Percentiles rank a stretch among this genome's conserved stretches.
Evolutionary conservation across 2,888 invertebrate genomes (phyloP).

Genomic region (Bhutanitis thaidina): DNA sequence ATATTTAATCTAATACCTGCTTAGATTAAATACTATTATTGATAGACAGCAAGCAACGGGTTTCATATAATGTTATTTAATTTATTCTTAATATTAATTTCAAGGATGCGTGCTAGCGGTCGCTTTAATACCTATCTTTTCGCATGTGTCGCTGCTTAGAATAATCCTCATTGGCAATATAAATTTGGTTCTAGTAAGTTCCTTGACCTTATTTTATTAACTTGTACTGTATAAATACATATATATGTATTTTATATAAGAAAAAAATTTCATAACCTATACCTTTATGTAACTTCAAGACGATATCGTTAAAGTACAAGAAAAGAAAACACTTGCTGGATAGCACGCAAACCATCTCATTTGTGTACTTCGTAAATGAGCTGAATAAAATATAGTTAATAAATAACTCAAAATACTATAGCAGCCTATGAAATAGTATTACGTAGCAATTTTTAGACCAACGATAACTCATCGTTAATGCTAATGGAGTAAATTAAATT

Average conservation of each 20-base stretch:
- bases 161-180: slow-evolving; percentile 27
- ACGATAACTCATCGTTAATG: slow-evolving; percentile 55
- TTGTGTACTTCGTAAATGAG: too few species aligned
- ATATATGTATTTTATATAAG: too few species aligned
- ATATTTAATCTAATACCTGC: too few species aligned
- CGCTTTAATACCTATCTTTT: slow-evolving; percentile 15
- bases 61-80: slow-evolving; percentile 19
- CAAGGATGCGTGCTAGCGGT: slow-evolving; percentile 20
- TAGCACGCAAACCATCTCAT: too few species aligned
- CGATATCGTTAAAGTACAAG: too few species aligned
- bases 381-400: too few species aligned
- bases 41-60: slow-evolving; percentile 19
- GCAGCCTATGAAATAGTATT: not conserved
- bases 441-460: slow-evolving; percentile 15
- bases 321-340: too few species aligned
- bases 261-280: too few species aligned
- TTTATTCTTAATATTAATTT: slow-evolving; percentile 24
- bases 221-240: not conserved
- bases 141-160: slow-evolving; percentile 18
- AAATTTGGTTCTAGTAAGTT: too few species aligned
- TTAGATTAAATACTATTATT: not conserved
- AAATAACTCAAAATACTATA: not conserved
- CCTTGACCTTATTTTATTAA: not conserved
- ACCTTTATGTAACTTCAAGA: too few species aligned
- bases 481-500: slow-evolving; percentile 51